Conservation (phyloP, 2,113 vertebrate genomes). For the Sclerurus mexicanus region DNA sequence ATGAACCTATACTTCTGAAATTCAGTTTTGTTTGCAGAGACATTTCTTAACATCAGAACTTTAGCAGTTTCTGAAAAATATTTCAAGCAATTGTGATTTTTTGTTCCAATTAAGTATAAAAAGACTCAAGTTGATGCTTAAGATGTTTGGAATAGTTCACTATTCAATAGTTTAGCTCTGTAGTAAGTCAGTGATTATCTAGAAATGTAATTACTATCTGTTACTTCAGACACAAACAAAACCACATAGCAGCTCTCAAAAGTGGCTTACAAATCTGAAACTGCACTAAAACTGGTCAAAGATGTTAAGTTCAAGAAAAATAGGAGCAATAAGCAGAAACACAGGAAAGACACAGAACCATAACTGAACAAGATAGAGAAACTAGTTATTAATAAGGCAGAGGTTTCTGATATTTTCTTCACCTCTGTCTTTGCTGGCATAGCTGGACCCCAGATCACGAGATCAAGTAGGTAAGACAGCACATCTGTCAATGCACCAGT, state of each 20-base stretch:
- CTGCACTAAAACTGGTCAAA: background rate
- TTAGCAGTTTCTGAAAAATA: background rate
- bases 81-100: background rate
- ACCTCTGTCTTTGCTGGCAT: background rate
- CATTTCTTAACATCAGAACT: background rate
- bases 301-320: background rate
- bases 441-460: background rate
- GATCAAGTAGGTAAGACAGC: background rate
- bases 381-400: background rate
- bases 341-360: background rate
- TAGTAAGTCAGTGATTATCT: background rate
- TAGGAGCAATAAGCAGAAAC: background rate
- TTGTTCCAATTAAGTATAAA: background rate
- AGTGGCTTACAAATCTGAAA: background rate
- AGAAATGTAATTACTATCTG: background rate
- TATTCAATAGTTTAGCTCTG: background rate
- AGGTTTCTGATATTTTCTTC: background rate
- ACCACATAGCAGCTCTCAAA: background rate
- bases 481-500: fast-evolving
- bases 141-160: background rate
- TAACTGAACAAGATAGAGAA: background rate
- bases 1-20: background rate
- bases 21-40: background rate
- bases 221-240: background rate
- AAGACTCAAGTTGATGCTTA: background rate